Evolutionary conservation across 2,113 vertebrate genomes (phyloP).

Genomic region (Neodon shergylaensis): DNA sequence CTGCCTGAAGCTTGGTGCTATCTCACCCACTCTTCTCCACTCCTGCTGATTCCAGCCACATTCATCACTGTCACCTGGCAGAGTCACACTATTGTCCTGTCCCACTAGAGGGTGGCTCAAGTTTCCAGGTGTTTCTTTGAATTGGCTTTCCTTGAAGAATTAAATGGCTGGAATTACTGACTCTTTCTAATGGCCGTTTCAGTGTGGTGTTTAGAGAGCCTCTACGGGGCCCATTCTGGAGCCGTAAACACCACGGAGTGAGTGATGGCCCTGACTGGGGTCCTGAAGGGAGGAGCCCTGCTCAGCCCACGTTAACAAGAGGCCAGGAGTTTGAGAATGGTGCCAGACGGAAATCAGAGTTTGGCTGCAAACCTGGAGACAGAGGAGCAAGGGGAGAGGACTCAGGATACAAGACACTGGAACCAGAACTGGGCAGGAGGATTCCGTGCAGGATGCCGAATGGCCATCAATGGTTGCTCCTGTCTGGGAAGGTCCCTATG

Average conservation of each 20-base stretch:
- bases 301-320: not conserved
- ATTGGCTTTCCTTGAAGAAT: not conserved
- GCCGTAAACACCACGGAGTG: not conserved
- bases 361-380: not conserved
- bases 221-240: not conserved
- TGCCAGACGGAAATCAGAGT: not conserved
- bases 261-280: not conserved
- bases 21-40: not conserved
- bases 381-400: not conserved
- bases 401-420: not conserved
- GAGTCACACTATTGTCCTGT: not conserved
- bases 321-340: not conserved
- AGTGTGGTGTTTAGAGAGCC: not conserved
- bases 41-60: not conserved
- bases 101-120: not conserved
- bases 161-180: not conserved
- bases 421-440: not conserved
- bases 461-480: not conserved
- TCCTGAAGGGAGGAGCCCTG: not conserved
- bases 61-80: not conserved
- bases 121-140: not conserved
- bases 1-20: not conserved
- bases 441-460: not conserved
- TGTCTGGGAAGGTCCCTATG: fast-evolving
- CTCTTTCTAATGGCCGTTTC: not conserved